Evolutionary conservation across 2,113 vertebrate genomes (phyloP).

Genomic region (Prietella phreatophila): DNA sequence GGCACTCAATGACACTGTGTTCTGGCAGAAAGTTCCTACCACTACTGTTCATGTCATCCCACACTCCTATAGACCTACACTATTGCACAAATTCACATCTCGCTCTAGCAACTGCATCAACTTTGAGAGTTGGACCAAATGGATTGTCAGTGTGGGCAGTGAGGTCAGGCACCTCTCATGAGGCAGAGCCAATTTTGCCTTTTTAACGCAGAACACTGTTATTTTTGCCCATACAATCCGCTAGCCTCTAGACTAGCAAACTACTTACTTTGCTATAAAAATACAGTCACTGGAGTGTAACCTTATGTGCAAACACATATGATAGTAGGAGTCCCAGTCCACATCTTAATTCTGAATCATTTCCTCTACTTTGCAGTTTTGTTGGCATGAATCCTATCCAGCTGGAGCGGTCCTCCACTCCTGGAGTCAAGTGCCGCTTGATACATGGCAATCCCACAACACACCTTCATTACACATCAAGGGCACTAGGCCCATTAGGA

Average conservation of each 20-base stretch:
- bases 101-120: slow-evolving; percentile 15
- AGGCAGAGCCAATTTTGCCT: slow-evolving; percentile 23
- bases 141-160: slow-evolving; percentile 29
- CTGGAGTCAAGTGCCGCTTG: slow-evolving; percentile 23
- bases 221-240: slow-evolving; percentile 12
- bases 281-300: slow-evolving; percentile 20
- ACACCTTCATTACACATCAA: slow-evolving; percentile 41
- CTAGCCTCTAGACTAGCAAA: slow-evolving; percentile 36
- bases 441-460: slow-evolving; percentile 20
- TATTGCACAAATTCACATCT: slow-evolving; percentile 5
- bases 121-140: slow-evolving; percentile 30
- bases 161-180: slow-evolving; percentile 24
- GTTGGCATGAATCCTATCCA: slow-evolving; percentile 31
- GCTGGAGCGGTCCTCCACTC: slow-evolving; percentile 11
- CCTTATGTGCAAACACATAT: slow-evolving; percentile 31
- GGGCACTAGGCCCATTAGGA: slow-evolving; percentile 25
- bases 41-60: slow-evolving; percentile 43
- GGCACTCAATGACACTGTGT: slow-evolving; percentile 53
- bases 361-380: slow-evolving; percentile 30
- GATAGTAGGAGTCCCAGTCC: background rate
- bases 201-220: slow-evolving; percentile 25
- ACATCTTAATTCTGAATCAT: slow-evolving; percentile 2
- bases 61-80: slow-evolving; percentile 7
- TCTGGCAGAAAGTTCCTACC: slow-evolving; percentile 43
- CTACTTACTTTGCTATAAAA: slow-evolving; percentile 24